Evolutionary conservation across 1,140 invertebrate genomes (phyloP).

Genomic region (Bombyx mori): ASM3026992v2 NC_085126.1:4708501-4709000

Average conservation of each 20-base stretch:
- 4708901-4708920: slow-evolving; percentile 57
- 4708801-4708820: slow-evolving; percentile 67
- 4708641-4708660: slow-evolving; percentile 69
- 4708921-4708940: slow-evolving; percentile 46
- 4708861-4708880: slow-evolving; percentile 58
- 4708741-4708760: slow-evolving; percentile 25
- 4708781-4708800: slow-evolving; percentile 54
- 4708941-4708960: slow-evolving; percentile 37
- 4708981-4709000: slow-evolving; percentile 35
- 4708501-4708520: slow-evolving; percentile 57
- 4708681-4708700: slow-evolving; percentile 44
- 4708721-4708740: slow-evolving; percentile 22
- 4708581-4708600: slow-evolving; percentile 52
- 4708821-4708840: slow-evolving; percentile 64
- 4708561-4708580: slow-evolving; percentile 27
- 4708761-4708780: slow-evolving; percentile 38
- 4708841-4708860: slow-evolving; percentile 42
- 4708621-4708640: slow-evolving; percentile 65
- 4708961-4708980: slow-evolving; percentile 44
- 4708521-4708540: slow-evolving; percentile 61
- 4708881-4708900: slow-evolving; percentile 31
- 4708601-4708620: slow-evolving; percentile 70
- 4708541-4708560: slow-evolving; percentile 26
- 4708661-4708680: slow-evolving; percentile 51
- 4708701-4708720: slow-evolving; percentile 34